Evolutionary conservation across 2,888 invertebrate genomes (phyloP).

Genomic region (Microplitis deprimator): DNA sequence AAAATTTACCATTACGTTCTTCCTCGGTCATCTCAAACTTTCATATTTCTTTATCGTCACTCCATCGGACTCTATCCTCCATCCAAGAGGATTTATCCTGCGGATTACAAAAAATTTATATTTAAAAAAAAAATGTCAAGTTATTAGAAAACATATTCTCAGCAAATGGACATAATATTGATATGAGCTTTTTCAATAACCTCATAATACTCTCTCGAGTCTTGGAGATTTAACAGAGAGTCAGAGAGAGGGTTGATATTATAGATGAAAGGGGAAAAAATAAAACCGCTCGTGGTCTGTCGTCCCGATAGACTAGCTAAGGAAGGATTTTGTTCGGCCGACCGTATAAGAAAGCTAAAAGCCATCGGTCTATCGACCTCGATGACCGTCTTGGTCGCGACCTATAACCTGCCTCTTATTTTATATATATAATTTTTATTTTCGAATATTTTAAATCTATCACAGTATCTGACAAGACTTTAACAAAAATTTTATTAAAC

Average conservation of each 20-base stretch:
- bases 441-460: background rate
- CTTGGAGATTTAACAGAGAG: conserved; percentile 49
- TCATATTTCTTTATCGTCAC: background rate
- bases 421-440: conserved; percentile 4
- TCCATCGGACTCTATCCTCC: background rate
- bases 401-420: conserved; percentile 36
- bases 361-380: conserved; percentile 52
- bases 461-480: no score
- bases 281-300: conserved; percentile 29
- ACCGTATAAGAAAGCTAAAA: conserved; percentile 63
- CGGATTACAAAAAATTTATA: background rate
- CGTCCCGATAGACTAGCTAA: conserved; percentile 39
- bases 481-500: no score
- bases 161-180: background rate
- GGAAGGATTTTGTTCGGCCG: conserved; percentile 59
- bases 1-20: conserved; percentile 56
- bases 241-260: conserved; percentile 50
- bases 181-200: conserved; percentile 29
- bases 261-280: conserved; percentile 36
- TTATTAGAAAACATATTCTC: conserved; percentile 16
- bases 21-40: conserved; percentile 19
- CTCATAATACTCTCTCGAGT: conserved; percentile 36
- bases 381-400: conserved; percentile 47
- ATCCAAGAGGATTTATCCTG: background rate
- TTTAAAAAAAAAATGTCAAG: conserved; percentile 5